phyloP scores from a whole-genome alignment of 2,113 vertebrate genomes.

The Hucho hucho region DNA sequence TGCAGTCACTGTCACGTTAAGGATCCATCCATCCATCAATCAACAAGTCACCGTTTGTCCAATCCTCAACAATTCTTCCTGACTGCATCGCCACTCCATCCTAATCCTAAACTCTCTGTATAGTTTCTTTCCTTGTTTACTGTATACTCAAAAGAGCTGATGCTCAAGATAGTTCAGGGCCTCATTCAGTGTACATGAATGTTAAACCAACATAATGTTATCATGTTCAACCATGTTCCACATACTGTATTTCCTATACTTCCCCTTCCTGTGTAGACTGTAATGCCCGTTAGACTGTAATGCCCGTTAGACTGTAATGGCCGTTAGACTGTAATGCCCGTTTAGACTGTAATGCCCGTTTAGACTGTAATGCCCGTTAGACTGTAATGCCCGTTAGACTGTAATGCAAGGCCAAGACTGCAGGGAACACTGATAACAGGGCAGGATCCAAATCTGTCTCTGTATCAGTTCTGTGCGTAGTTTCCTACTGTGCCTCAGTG shows the following conservation, averaged over 20 bases:
- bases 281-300: too few relatives aligned
- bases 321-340: too few relatives aligned
- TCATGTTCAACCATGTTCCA: not conserved
- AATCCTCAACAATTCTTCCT: not conserved
- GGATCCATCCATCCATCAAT: conserved; percentile 15
- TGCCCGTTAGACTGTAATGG: too few relatives aligned
- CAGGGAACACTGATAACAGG: too few relatives aligned
- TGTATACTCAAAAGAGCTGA: not conserved
- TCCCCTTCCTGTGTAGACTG: too few relatives aligned
- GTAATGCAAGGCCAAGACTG: too few relatives aligned
- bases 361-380: too few relatives aligned
- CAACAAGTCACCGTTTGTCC: not conserved
- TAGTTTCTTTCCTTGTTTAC: not conserved
- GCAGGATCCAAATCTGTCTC: not conserved
- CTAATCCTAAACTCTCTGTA: too few relatives aligned
- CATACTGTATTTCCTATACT: too few relatives aligned
- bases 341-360: too few relatives aligned
- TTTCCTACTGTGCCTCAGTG: not conserved
- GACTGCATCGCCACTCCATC: not conserved
- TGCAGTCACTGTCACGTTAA: conserved; percentile 5
- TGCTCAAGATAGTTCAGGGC: not conserved
- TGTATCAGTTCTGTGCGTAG: not conserved
- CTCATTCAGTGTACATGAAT: not conserved
- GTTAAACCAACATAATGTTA: not conserved
- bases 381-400: too few relatives aligned